Evolutionary conservation across 2,797 vertebrate species (phyloP).

Genomic region (Falco naumanni): DNA sequence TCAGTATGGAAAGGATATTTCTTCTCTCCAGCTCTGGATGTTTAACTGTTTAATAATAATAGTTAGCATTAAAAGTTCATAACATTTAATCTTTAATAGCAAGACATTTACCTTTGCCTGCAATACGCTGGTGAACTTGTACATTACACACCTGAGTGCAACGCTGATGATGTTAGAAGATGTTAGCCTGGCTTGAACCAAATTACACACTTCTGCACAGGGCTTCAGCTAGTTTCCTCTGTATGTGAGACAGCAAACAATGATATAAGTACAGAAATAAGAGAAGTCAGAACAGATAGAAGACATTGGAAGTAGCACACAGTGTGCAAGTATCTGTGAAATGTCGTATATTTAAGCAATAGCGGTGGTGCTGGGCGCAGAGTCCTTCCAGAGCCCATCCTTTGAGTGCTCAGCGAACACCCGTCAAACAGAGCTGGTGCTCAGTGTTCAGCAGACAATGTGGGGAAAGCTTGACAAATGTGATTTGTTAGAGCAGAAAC

Average conservation of each 20-base stretch:
- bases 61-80: neutral
- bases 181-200: neutral
- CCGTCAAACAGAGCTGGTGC: neutral
- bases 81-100: neutral
- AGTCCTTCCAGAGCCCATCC: neutral
- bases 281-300: neutral
- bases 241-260: neutral
- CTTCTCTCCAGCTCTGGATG: neutral
- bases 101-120: neutral
- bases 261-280: neutral
- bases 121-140: neutral
- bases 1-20: neutral
- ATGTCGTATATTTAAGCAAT: neutral
- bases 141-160: neutral
- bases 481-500: conserved; percentile 45
- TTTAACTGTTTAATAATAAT: neutral
- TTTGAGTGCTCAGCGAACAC: neutral
- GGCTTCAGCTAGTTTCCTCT: neutral
- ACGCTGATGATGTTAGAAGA: neutral
- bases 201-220: neutral
- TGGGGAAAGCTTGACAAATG: neutral
- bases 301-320: neutral
- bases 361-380: neutral
- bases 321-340: neutral
- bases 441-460: conserved; percentile 3